phyloP scores from a whole-genome alignment of 2,113 vertebrate species.

The Genyomyrus donnyi region DNA sequence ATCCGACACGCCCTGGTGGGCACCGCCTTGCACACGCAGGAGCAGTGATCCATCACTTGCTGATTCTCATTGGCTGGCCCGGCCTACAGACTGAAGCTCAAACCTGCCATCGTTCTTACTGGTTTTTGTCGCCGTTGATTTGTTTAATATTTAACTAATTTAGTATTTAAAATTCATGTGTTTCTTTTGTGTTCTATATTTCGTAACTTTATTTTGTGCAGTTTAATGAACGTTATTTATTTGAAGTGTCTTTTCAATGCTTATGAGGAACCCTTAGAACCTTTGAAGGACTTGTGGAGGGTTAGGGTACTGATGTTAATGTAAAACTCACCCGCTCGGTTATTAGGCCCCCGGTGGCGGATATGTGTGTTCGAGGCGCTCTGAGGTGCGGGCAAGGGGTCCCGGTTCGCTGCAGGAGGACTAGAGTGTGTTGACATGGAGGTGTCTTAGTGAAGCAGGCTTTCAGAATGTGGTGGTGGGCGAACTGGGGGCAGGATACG shows the following conservation, averaged over 20 bases:
- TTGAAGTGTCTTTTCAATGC: not conserved
- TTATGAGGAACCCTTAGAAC: not conserved
- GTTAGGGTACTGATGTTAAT: not conserved
- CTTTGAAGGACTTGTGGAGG: not conserved
- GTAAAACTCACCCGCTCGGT: not conserved
- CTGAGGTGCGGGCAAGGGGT: not conserved
- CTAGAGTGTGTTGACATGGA: not conserved
- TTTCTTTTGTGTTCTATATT: not conserved
- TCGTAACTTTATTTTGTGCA: not conserved
- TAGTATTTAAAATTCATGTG: not conserved
- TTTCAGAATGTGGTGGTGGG: not conserved
- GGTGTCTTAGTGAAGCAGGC: not conserved
- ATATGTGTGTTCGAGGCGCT: not conserved
- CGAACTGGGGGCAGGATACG: not conserved
- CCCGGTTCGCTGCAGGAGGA: not conserved
- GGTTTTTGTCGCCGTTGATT: not conserved
- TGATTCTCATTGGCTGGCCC: not conserved
- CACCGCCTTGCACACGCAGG: constrained; percentile 69
- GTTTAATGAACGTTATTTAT: not conserved
- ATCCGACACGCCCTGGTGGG: constrained; percentile 74
- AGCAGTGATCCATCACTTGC: constrained; percentile 30
- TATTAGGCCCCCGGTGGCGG: not conserved
- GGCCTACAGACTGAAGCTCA: not conserved
- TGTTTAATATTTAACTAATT: not conserved
- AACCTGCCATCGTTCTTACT: not conserved